phyloP scores from a whole-genome alignment of 2,888 invertebrate species.

The Xestia sexstrigata region DNA sequence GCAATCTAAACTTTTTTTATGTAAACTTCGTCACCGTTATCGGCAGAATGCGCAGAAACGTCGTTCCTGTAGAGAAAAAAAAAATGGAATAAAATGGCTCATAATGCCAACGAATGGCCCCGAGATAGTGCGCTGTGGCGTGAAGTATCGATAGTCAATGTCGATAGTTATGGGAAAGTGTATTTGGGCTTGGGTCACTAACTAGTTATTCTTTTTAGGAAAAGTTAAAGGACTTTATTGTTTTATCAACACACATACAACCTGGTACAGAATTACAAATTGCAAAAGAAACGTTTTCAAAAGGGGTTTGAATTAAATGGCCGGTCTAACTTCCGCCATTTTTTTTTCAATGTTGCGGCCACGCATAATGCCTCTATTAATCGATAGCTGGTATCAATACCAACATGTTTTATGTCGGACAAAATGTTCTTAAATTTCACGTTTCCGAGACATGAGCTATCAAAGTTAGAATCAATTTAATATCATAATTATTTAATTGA shows the following conservation, averaged over 20 bases:
- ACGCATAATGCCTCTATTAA: too few species aligned
- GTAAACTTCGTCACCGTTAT: conserved; percentile 49
- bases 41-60: conserved; percentile 40
- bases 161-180: conserved; percentile 40
- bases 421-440: too few species aligned
- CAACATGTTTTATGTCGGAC: too few species aligned
- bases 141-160: conserved; percentile 46
- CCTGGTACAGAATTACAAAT: background rate
- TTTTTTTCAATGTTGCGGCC: too few species aligned
- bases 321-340: too few species aligned
- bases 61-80: conserved; percentile 37
- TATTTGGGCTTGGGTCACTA: background rate
- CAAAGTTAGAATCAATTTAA: too few species aligned
- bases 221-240: background rate
- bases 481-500: background rate
- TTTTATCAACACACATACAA: background rate
- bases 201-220: background rate
- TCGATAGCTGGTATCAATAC: too few species aligned
- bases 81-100: conserved; percentile 56
- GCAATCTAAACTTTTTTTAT: conserved; percentile 26
- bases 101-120: conserved; percentile 60
- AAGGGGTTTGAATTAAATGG: too few species aligned
- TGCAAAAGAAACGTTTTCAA: background rate
- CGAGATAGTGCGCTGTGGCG: conserved; percentile 31
- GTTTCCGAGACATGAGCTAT: too few species aligned